Evolutionary conservation across 2,888 invertebrate genomes (phyloP), one percentile per base, ranked within the genome.

Genomic region (Ariolimax columbianus): DNA sequence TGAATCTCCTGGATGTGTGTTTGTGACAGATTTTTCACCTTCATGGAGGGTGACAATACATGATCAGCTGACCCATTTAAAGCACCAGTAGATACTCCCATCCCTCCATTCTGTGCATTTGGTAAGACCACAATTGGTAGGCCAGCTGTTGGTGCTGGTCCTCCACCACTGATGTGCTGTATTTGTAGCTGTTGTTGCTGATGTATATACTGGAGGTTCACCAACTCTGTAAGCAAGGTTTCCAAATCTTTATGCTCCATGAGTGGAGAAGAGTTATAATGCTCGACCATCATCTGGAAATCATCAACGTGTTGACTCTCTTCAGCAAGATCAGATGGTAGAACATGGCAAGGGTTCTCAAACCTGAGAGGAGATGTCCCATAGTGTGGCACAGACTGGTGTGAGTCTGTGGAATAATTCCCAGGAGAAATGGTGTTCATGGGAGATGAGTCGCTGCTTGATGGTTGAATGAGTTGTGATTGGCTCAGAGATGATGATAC

Each of bases 1-100:
- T 98, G 96, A 96, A 98, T 96, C 82, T 98, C 98, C 83, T 98
- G 98, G 95, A 98, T 97, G 94, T 98, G 98, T 82, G 98, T 98
- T 40, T 98, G 98, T 82, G 98, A 98, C 90, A 98, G 95, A 51
- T 97, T 80, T 97, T 90, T 96, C 86, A 96, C 96, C 94, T 98
- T 98, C 86, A 97, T 97, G 85, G 98, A 97, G 7, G 97, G 97
- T 9, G 97, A 97, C 89, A 89, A 36, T 19, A 14, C 33, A 26
- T 68, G 68, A 33, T 36, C 70, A 9, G 51, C 47, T 68, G 80
- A 70, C 51, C 68, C 79, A 9, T 33, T 68, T 47, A 80, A 11
- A 26, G 9, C 30, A 80, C 38, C 19, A 47, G n/a, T 47, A 17
- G 68, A 63, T 7, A 6, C 40, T 38, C 36, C 63, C 23, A 26